phyloP scores from a whole-genome alignment of 2,888 invertebrate species.

The Shargacucullia verbasci region DNA sequence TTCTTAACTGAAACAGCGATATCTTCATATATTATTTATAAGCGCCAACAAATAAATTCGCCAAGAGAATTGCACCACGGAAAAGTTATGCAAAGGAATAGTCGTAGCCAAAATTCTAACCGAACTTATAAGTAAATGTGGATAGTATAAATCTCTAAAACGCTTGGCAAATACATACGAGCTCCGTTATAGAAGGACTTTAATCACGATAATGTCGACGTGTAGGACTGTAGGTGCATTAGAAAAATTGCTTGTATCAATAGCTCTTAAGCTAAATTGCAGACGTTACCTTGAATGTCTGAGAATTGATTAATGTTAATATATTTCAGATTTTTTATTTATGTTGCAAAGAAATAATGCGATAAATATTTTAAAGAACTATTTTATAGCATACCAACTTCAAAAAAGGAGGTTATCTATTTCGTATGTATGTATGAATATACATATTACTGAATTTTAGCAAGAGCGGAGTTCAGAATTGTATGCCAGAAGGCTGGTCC shows the following conservation, averaged over 20 bases:
- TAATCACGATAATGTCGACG: constrained; percentile 71
- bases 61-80: constrained; percentile 37
- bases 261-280: constrained; percentile 59
- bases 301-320: constrained; percentile 25
- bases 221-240: constrained; percentile 67
- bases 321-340: too few species aligned
- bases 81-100: constrained; percentile 31
- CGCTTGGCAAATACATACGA: constrained; percentile 62
- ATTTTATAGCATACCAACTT: too few species aligned
- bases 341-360: too few species aligned
- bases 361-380: too few species aligned
- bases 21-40: constrained; percentile 25
- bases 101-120: constrained; percentile 52
- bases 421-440: too few species aligned
- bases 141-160: constrained; percentile 53
- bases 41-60: constrained; percentile 35
- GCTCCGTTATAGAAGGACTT: constrained; percentile 58
- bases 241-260: constrained; percentile 71
- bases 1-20: neutral
- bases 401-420: too few species aligned
- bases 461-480: too few species aligned
- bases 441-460: too few species aligned
- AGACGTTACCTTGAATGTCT: constrained; percentile 19
- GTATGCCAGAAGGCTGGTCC: too few species aligned
- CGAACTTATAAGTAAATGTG: constrained; percentile 47